phyloP scores from a whole-genome alignment of 1,140 invertebrate genomes.

The Drosophila nigrodunni region DNA sequence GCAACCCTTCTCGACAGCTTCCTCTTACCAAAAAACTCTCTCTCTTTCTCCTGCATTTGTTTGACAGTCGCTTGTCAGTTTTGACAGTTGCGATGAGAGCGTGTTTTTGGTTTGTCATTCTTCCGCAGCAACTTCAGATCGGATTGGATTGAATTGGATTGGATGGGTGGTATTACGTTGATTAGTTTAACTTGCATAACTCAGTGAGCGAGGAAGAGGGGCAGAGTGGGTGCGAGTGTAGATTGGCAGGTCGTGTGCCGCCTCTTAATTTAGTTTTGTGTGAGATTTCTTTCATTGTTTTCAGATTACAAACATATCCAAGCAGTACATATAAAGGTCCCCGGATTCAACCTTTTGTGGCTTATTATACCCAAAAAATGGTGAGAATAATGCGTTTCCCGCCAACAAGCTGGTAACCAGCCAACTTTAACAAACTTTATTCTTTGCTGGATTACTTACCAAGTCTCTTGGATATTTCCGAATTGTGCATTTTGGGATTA shows the following conservation, averaged over 20 bases:
- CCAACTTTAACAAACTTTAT: not conserved
- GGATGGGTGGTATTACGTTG: conserved; percentile 56
- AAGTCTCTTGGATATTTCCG: conserved; percentile 97
- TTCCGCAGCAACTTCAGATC: conserved; percentile 4
- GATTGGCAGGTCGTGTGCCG: conserved; percentile 81
- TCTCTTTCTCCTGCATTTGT: conserved; percentile 60
- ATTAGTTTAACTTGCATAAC: conserved; percentile 79
- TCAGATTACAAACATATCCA: conserved; percentile 63
- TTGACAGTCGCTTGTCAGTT: conserved; percentile 79
- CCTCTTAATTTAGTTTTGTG: conserved; percentile 81
- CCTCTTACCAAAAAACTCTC: conserved; percentile 25
- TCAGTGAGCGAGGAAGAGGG: not conserved
- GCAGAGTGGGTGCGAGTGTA: conserved; percentile 41
- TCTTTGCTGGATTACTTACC: conserved; percentile 87
- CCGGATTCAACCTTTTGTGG: conserved; percentile 18
- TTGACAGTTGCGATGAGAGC: conserved; percentile 73
- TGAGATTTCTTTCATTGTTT: conserved; percentile 60
- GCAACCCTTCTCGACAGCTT: conserved; percentile 72
- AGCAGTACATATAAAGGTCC: conserved; percentile 3
- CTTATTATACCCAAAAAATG: conserved; percentile 8
- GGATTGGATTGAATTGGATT: not conserved
- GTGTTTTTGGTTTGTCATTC: conserved; percentile 80
- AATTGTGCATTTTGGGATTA: conserved; percentile 99
- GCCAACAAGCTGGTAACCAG: conserved; percentile 6
- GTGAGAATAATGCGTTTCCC: conserved; percentile 19